Base-by-base conservation (phyloP, 2,888 invertebrate species). In the Bedellia somnulentella region DNA sequence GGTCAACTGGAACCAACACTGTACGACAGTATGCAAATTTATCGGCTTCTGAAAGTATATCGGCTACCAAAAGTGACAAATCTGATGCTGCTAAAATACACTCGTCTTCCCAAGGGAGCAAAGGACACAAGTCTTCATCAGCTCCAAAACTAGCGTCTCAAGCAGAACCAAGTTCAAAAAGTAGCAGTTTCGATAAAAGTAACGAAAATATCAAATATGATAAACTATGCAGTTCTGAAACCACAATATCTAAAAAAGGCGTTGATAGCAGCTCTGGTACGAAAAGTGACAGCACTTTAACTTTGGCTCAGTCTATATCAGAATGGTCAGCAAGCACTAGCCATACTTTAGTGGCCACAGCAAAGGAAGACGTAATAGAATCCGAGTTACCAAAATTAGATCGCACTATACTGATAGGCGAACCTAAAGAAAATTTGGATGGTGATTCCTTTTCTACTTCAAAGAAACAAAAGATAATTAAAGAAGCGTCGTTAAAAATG, bases 1-100 rank as follows among this genome's bases (percentile, higher is more conserved):
- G 90, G 89, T 90, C 90, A 0, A 90, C 89, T 21, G 90, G 89
- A 30, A 90, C 89, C 1, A 90, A 88, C 41, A 90, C 90, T 0
- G 90, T 90, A 1, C 82, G 86, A 1, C 86, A 89, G 50, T 90
- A 86, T 45, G 86, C 85, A 26, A 87, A 86, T 62, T 71, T 86
- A 16, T 86, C 86, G 0, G 86, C 85, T 15, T 82, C 82, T 6
- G 82, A 83, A 48, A 83, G 83, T 47, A 66, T 81, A 22, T 82
- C 82, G 0, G 81, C 73, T 31, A 70, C 70, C 16, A 81, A 82
- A 47, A 82, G 82, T 45, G 82, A 82, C 38, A 81, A 82, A 44
- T 82, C 76, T 10, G 75, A 70, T 31, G 76, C 79, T 3, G 48
- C 45, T 0, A 81, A 81, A 52, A 66, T 77, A n/a, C 80, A 80